Base-by-base conservation (phyloP, 1,140 invertebrate genomes). In the Bradynema listronoti region DNA sequence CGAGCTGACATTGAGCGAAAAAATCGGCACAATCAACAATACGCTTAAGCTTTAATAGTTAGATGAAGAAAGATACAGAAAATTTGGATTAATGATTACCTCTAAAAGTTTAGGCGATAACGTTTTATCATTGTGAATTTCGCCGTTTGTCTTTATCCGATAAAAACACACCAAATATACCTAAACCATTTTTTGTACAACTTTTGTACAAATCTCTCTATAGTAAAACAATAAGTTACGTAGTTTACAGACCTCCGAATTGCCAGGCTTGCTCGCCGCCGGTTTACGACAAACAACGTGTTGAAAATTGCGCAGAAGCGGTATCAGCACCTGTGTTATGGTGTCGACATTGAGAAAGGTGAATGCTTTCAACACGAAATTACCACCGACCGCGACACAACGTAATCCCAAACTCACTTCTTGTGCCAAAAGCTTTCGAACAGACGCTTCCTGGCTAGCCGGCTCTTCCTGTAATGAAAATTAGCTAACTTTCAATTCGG, bases 321-420 rank as follows among this genome's bases (percentile, higher is more conserved):
- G 25, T n/a, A n/a, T 22, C 24, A 66, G n/a, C 19, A 66, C 30
- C 19, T 32, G n/a, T n/a, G n/a, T 29, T n/a, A 33, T 27, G 19
- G 51, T 66, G 3, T 60, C 42, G 0, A 16, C 7, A 7, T 53
- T 32, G 25, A 60, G 56, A 29, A 72, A 58, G 2, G 68, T 56
- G 46, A 53, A 72, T n/a, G 63, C 56, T 55, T 72, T 72, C 22
- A 72, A 30, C 2, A 72, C 14, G n/a, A 69, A 56, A 39, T 47
- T 36, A 11, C 72, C 72, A 16, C 56, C 56, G n/a, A 4, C 19
- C 4, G 34, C 22, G 16, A 72, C 42, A 2, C 33, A 39, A n/a
- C 55, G n/a, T 25, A 56, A 27, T 1, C 55, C 65, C 30, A 62
- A n/a, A 19, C 22, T 1, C 47, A 29, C 39, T 32, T 56, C 55